phyloP scores from a whole-genome alignment of 2,113 vertebrate genomes.

The Pygoscelis adeliae region DNA sequence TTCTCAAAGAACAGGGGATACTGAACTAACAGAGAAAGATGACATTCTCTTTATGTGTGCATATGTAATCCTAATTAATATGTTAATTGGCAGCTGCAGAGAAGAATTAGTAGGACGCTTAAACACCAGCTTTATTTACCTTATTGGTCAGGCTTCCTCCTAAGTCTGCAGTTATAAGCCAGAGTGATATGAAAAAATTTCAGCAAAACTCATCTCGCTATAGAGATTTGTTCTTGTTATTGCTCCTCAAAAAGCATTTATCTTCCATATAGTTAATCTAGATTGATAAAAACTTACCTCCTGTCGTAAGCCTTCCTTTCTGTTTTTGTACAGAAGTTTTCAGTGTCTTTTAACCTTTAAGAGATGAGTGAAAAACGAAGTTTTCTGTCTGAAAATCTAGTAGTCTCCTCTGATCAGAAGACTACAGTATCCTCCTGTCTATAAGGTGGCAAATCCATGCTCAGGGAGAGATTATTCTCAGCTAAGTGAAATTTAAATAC shows the following conservation, averaged over 20 bases:
- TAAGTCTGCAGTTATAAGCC: background rate
- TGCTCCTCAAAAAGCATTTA: background rate
- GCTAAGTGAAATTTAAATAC: background rate
- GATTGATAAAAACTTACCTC: background rate
- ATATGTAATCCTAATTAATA: background rate
- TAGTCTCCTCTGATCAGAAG: background rate
- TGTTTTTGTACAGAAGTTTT: background rate
- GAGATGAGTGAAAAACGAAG: background rate
- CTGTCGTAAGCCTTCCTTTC: background rate
- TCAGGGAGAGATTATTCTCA: background rate
- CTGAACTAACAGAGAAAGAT: background rate
- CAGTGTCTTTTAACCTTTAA: background rate
- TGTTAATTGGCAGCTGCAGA: background rate
- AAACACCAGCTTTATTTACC: background rate
- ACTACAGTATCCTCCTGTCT: background rate
- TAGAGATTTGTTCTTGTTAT: background rate
- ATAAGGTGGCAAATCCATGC: background rate
- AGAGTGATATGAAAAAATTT: background rate
- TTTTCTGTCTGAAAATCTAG: background rate
- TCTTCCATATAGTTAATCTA: background rate
- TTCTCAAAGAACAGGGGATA: background rate
- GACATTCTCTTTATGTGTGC: background rate
- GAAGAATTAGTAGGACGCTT: background rate
- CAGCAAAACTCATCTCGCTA: background rate
- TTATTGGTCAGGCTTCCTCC: background rate